Conservation (phyloP, 2,888 invertebrate species). For the Polymixis flavicincta region DNA sequence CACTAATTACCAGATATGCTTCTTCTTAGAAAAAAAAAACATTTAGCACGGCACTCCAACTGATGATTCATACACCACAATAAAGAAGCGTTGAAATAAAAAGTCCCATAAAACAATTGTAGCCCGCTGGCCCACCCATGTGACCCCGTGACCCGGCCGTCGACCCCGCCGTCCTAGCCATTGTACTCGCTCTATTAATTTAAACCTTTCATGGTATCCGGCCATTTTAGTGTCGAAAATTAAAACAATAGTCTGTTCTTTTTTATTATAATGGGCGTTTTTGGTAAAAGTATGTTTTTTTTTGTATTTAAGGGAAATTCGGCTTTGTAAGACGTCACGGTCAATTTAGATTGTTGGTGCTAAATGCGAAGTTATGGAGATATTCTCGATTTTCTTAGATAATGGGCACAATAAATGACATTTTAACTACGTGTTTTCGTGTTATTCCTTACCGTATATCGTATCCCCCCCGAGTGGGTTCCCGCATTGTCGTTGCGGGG, state of each 20-base stretch:
- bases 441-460: background rate
- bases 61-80: conserved; percentile 52
- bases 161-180: conserved; percentile 73
- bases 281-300: conserved; percentile 42
- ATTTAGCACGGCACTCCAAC: conserved; percentile 12
- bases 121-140: conserved; percentile 64
- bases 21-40: background rate
- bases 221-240: conserved; percentile 72
- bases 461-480: no score
- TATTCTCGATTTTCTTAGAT: background rate
- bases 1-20: no score
- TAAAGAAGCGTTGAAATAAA: conserved; percentile 48
- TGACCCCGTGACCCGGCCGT: conserved; percentile 86
- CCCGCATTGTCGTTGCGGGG: no score
- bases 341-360: conserved; percentile 1
- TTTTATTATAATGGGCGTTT: conserved; percentile 41
- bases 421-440: background rate
- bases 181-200: conserved; percentile 80
- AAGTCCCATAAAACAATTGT: conserved; percentile 57
- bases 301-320: background rate
- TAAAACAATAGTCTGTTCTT: conserved; percentile 75
- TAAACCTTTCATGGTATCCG: conserved; percentile 74
- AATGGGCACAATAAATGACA: background rate
- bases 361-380: background rate
- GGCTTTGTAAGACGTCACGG: background rate